Conservation (phyloP, 2,113 vertebrate species). For the Xenopus borealis region DNA sequence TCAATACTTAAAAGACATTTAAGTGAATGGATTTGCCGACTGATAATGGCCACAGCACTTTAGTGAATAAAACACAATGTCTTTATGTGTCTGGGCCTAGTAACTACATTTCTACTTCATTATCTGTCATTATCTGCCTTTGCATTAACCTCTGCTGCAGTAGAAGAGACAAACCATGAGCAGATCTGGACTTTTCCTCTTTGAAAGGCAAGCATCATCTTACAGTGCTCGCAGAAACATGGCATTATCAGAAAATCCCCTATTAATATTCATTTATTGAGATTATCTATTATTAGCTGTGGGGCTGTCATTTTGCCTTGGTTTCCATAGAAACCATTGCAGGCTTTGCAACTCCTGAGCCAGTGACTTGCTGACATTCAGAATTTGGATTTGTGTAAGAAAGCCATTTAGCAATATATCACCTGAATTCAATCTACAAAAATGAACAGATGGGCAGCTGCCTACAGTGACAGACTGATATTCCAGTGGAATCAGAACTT, state of each 20-base stretch:
- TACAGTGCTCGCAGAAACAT: neutral
- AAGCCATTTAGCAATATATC: neutral
- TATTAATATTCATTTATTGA: conserved; percentile 12
- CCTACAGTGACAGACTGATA: no score
- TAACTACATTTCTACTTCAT: conserved; percentile 42
- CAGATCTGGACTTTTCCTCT: neutral
- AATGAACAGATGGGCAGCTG: conserved; percentile 16
- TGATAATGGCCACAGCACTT: conserved; percentile 33
- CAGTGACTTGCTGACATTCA: conserved; percentile 14
- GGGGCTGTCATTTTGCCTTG: neutral
- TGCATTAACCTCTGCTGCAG: conserved; percentile 13
- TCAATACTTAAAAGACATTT: conserved; percentile 40
- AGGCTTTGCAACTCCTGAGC: neutral
- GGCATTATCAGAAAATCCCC: neutral
- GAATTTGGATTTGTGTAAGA: no score
- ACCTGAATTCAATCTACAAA: neutral
- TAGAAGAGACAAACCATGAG: neutral
- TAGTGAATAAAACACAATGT: conserved; percentile 44
- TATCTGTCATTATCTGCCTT: conserved; percentile 27
- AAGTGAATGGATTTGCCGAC: conserved; percentile 29
- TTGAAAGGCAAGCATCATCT: neutral
- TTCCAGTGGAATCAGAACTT: no score
- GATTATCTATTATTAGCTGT: conserved; percentile 3
- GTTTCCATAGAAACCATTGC: conserved; percentile 18
- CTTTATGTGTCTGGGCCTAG: conserved; percentile 15